A percentile compares a stretch with the other conserved stretches of the same genome.
Conservation (phyloP, 2,113 vertebrate genomes). For the Anoura caudifer region DNA sequence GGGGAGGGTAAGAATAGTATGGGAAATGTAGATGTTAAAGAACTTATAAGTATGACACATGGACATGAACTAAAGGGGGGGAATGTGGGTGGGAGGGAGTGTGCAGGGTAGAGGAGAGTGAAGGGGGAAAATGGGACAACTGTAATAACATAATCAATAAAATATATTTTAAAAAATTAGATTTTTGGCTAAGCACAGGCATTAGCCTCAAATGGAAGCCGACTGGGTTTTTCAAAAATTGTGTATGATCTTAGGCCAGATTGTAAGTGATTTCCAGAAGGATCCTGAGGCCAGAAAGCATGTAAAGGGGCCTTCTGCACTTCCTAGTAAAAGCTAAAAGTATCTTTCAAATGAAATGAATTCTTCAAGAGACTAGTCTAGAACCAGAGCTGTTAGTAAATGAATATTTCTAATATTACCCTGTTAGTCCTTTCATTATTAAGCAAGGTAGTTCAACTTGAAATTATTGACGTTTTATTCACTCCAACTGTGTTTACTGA, state of each 20-base stretch:
- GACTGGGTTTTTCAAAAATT: neutral
- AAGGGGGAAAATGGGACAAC: no score
- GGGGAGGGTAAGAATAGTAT: no score
- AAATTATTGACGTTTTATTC: neutral
- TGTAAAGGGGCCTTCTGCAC: no score
- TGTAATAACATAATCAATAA: no score
- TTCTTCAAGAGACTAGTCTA: neutral
- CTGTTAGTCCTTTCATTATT: neutral
- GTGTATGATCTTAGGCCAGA: accelerated
- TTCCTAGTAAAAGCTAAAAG: neutral
- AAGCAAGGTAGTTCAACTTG: neutral
- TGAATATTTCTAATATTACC: neutral
- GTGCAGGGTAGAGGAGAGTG: no score
- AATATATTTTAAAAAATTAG: neutral
- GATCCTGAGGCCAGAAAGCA: neutral
- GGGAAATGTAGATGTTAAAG: no score
- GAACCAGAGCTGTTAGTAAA: no score
- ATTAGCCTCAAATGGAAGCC: neutral
- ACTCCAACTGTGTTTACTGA: neutral
- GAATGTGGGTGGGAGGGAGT: no score
- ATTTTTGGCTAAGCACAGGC: neutral
- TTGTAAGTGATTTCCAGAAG: neutral
- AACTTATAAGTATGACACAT: no score
- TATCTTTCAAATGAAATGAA: neutral
- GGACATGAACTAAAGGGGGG: no score